Conservation (phyloP, 2,888 invertebrate species). For the Drosophila sordidula region DNA sequence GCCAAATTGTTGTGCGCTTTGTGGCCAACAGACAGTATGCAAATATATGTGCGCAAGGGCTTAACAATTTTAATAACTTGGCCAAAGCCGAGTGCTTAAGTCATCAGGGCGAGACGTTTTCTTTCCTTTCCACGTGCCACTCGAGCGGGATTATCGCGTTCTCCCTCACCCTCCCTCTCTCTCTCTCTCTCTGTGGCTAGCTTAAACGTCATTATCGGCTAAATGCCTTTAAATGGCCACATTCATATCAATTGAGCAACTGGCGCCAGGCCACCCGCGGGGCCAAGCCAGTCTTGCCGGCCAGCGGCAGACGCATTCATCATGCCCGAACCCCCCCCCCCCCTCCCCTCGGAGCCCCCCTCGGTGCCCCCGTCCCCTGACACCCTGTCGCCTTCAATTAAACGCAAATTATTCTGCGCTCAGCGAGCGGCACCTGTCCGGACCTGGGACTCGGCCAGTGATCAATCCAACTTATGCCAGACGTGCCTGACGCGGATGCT, state of each 20-base stretch:
- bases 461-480: constrained; percentile 77
- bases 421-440: constrained; percentile 63
- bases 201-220: constrained; percentile 69
- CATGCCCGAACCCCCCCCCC: constrained; percentile 48
- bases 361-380: constrained; percentile 23
- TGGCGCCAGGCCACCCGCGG: constrained; percentile 68
- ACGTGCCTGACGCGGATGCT: constrained; percentile 14
- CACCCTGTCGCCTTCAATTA: constrained; percentile 75
- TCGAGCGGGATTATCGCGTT: constrained; percentile 19
- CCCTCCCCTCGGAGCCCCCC: too few relatives aligned
- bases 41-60: constrained; percentile 62
- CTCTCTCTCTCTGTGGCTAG: constrained; percentile 20
- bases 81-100: constrained; percentile 50
- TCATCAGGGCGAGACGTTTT: constrained; percentile 22
- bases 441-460: constrained; percentile 32
- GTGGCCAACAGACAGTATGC: constrained; percentile 30
- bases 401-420: constrained; percentile 68
- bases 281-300: constrained; percentile 13
- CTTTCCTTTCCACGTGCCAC: constrained; percentile 27
- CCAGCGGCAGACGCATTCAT: constrained; percentile 59
- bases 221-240: constrained; percentile 77
- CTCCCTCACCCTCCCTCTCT: constrained; percentile 6
- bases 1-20: constrained; percentile 49
- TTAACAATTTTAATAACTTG: constrained; percentile 63
- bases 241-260: constrained; percentile 57